These are phyloP conservation scores for Sanderia malayensis DNA, from an alignment of 30 jellyfish, hydroid and myxozoan species.

Conservation along the genomic window DNA sequence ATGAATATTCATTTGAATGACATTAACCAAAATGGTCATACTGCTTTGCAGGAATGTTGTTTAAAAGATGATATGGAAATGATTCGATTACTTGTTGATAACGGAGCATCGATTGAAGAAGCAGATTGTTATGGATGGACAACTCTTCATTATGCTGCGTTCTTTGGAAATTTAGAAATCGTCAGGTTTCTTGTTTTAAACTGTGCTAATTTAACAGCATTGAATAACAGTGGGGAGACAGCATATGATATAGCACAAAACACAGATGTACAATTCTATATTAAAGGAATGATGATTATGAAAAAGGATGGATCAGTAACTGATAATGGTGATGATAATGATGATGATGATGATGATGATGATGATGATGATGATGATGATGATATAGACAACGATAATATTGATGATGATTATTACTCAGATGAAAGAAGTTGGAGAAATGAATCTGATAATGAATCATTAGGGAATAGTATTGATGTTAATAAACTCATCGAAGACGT, in stretches of 20 bases:
- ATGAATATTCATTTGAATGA: slow-evolving; percentile 64
- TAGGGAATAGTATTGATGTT: slow-evolving; percentile 19
- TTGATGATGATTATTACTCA: slow-evolving; percentile 12
- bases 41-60: slow-evolving; percentile 84
- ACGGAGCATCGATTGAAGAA: slow-evolving; percentile 85
- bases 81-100: slow-evolving; percentile 79
- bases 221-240: slow-evolving; percentile 55
- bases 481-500: slow-evolving; percentile 11
- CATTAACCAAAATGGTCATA: slow-evolving; percentile 68
- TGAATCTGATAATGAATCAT: slow-evolving; percentile 23
- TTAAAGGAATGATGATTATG: slow-evolving; percentile 49
- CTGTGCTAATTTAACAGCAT: slow-evolving; percentile 66
- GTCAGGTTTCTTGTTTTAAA: slow-evolving; percentile 72
- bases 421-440: slow-evolving; percentile 22
- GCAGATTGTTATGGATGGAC: slow-evolving; percentile 81
- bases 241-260: slow-evolving; percentile 70
- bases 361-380: slow-evolving; percentile 33
- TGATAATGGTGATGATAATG: not conserved
- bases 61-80: slow-evolving; percentile 68
- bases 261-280: slow-evolving; percentile 41
- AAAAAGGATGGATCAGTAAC: slow-evolving; percentile 13
- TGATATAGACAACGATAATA: slow-evolving; percentile 28
- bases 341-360: slow-evolving; percentile 8
- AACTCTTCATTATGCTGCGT: slow-evolving; percentile 80
- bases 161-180: slow-evolving; percentile 59